A percentile compares a stretch with the other conserved stretches of the same genome.
Conservation (phyloP, 2,888 invertebrate genomes). For the Drosophila neonasuta region DNA sequence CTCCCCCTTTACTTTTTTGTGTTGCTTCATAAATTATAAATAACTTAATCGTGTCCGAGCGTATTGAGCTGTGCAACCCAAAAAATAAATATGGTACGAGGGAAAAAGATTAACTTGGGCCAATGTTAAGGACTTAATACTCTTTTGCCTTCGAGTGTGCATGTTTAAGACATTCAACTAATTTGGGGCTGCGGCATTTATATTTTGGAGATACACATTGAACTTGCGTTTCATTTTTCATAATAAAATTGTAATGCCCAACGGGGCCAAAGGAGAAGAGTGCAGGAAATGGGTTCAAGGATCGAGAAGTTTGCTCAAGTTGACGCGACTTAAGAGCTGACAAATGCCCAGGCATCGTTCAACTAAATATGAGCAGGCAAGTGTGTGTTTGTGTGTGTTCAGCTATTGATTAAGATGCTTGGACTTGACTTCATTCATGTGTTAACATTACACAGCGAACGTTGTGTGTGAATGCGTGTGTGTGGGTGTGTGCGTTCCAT, state of each 20-base stretch:
- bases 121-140: slow-evolving; percentile 7
- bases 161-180: neutral
- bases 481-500: slow-evolving; percentile 34
- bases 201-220: neutral
- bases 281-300: slow-evolving; percentile 31
- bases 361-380: slow-evolving; percentile 16
- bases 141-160: neutral
- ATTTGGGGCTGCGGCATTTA: neutral
- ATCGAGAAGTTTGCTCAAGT: slow-evolving; percentile 52
- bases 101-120: neutral
- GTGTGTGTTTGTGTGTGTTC: slow-evolving; percentile 24
- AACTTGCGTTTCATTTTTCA: neutral
- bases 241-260: neutral
- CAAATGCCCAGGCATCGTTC: slow-evolving; percentile 59
- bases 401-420: slow-evolving; percentile 69
- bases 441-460: slow-evolving; percentile 53
- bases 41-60: slow-evolving; percentile 73
- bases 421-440: slow-evolving; percentile 71
- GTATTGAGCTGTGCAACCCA: slow-evolving; percentile 66
- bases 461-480: slow-evolving; percentile 25
- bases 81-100: neutral
- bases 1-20: neutral
- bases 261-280: neutral
- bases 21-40: slow-evolving; percentile 68
- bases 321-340: slow-evolving; percentile 56